These are phyloP conservation scores for Aphaenogaster floridana DNA, from an alignment of 1,140 invertebrate genomes.

Conservation along the genomic window DNA sequence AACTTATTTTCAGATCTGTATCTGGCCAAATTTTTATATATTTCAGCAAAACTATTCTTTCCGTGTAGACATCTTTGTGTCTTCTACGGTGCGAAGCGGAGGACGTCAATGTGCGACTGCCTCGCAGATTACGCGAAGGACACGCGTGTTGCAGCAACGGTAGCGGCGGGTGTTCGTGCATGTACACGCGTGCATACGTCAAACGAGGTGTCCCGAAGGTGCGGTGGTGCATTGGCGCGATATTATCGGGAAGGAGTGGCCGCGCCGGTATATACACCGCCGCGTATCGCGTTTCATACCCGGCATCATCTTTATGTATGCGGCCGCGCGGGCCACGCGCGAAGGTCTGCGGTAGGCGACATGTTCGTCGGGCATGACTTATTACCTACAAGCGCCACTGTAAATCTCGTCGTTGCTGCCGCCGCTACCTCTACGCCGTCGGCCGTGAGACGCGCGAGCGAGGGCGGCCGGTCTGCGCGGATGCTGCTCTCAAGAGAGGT, in stretches of 20 bases:
- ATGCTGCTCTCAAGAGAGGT: slow-evolving; percentile 49
- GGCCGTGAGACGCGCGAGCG: slow-evolving; percentile 67
- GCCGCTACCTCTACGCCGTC: slow-evolving; percentile 62
- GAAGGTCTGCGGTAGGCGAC: slow-evolving; percentile 82
- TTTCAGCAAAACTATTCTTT: too few relatives aligned
- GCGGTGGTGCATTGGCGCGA: slow-evolving; percentile 77
- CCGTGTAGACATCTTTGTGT: not conserved
- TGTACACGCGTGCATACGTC: slow-evolving; percentile 14
- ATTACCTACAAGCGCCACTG: slow-evolving; percentile 84
- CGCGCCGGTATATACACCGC: slow-evolving; percentile 47
- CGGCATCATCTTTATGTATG: slow-evolving; percentile 76
- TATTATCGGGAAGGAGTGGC: slow-evolving; percentile 82
- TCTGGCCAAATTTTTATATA: too few relatives aligned
- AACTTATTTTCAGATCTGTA: too few relatives aligned
- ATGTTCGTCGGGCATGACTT: slow-evolving; percentile 83
- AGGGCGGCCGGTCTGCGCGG: slow-evolving; percentile 49
- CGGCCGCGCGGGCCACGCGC: slow-evolving; percentile 72
- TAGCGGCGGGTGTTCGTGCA: not conserved
- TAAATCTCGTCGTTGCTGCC: slow-evolving; percentile 79
- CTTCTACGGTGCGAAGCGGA: not conserved
- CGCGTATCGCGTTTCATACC: slow-evolving; percentile 82
- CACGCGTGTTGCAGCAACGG: slow-evolving; percentile 4
- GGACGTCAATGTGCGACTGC: not conserved
- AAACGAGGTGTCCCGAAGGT: slow-evolving; percentile 65
- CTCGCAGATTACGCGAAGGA: slow-evolving; percentile 15